A percentile compares a stretch with the other conserved stretches of the same genome.
phyloP scores from a whole-genome alignment of 1,140 invertebrate species.

The Mamestra configurata region DNA sequence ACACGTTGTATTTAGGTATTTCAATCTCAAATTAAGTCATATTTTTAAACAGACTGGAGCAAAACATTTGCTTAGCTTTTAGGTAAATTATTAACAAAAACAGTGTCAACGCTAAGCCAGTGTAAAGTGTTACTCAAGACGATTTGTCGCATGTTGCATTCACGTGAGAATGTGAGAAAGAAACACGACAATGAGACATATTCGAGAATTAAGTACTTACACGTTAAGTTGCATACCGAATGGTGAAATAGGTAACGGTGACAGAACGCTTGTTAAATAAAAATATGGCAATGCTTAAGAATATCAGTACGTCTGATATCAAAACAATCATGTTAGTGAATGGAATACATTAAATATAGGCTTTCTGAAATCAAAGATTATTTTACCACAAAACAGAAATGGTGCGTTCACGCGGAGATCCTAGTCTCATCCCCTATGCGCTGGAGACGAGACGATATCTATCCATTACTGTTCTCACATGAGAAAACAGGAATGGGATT shows the following conservation, averaged over 20 bases:
- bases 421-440: too few relatives aligned
- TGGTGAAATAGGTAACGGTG: background rate
- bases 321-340: too few relatives aligned
- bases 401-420: too few relatives aligned
- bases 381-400: too few relatives aligned
- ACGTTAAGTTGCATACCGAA: background rate
- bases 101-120: constrained; percentile 9
- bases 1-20: too few relatives aligned
- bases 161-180: constrained; percentile 33
- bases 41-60: background rate
- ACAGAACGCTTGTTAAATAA: background rate
- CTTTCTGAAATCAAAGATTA: too few relatives aligned
- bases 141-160: constrained; percentile 29
- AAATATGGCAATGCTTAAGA: too few relatives aligned
- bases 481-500: too few relatives aligned
- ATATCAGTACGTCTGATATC: too few relatives aligned
- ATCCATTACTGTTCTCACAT: too few relatives aligned
- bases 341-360: too few relatives aligned
- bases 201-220: constrained; percentile 3
- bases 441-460: too few relatives aligned
- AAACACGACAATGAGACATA: constrained; percentile 33
- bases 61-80: background rate
- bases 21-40: background rate
- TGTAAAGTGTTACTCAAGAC: constrained; percentile 34
- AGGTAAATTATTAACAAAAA: background rate